These are phyloP conservation scores for Morpho helenor DNA, from an alignment of 2,888 invertebrate genomes.

Conservation along the genomic window DNA sequence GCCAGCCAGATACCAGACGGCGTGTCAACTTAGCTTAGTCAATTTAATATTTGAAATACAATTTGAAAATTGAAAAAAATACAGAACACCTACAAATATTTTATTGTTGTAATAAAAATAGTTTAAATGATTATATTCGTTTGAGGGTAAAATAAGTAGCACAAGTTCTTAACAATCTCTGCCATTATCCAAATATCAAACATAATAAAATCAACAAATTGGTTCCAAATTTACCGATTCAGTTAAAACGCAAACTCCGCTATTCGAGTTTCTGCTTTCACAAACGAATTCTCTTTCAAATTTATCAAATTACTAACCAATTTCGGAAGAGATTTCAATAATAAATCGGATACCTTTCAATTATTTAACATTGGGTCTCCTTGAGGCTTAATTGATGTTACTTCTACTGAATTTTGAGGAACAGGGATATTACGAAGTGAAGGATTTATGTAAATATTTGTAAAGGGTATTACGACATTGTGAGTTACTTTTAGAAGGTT, in stretches of 20 bases:
- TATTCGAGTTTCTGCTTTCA: conserved; percentile 17
- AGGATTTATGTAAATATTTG: background rate
- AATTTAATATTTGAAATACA: no score
- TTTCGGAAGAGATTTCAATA: conserved; percentile 17
- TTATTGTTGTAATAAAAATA: no score
- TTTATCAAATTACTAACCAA: conserved; percentile 22
- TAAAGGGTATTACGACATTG: no score
- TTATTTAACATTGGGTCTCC: conserved; percentile 16
- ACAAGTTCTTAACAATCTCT: no score
- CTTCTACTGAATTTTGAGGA: conserved; percentile 9
- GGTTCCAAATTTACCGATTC: conserved; percentile 14
- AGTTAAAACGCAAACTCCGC: conserved; percentile 15
- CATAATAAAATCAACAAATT: conserved; percentile 19
- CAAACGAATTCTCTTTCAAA: conserved; percentile 19
- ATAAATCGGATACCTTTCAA: conserved; percentile 22
- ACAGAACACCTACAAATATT: no score
- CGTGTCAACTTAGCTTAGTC: no score
- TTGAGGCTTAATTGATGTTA: conserved; percentile 13
- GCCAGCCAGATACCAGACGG: no score
- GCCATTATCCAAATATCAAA: conserved; percentile 4
- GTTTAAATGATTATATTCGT: no score
- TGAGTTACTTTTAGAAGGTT: no score
- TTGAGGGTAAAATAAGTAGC: no score
- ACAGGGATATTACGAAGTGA: conserved; percentile 7
- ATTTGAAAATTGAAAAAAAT: no score